Base-by-base conservation (phyloP, 2,797 vertebrate genomes). In the Myiotriccus ornatus region DNA sequence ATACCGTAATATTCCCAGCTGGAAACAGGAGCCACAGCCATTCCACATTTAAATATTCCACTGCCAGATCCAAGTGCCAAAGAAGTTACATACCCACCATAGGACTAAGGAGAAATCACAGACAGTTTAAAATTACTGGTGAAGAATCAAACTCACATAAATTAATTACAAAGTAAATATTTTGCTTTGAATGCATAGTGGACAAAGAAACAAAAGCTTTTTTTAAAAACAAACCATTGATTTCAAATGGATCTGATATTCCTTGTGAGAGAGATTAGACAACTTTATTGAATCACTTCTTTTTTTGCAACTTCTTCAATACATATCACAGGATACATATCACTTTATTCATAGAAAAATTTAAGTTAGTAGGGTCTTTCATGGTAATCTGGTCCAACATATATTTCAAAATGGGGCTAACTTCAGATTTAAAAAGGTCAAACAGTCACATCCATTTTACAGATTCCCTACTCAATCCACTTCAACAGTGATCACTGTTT, bases 1-100 rank as follows among this genome's bases (percentile, higher is more conserved):
- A 95, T 98, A 98, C 98, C 98, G 4, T 98, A 98, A 97, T 98
- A 98, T 90, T 98, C 98, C 98, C 98, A 98, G 96, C 98, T 98
- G 92, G 98, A 98, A 94, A 98, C 98, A 24, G 98, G 98, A 97
- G 98, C 98, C 79, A 98, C 98, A 44, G 98, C 98, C 76, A 98
- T 98, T 71, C 98, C 98, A 27, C 98, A 98, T 96, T 98, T 98
- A 96, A 98, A 98, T 80, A 98, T 57, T 73, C 98, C 97, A 64
- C 97, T 97, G 87, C 98, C 98, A 63, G 98, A 97, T 67, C 98
- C 98, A 87, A 98, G 98, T 70, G 97, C 98, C 96, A 98, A 87
- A 16, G 98, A 98, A 68, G 98, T 96, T 75, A 98, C 96, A 8
- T 98, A 98, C 18, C 98, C 98, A 88, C 98, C 98, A 23, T 98